Evolutionary conservation across 2,797 vertebrate genomes (phyloP), one percentile per base, ranked within the genome.

Genomic region (Lates japonicus): DNA sequence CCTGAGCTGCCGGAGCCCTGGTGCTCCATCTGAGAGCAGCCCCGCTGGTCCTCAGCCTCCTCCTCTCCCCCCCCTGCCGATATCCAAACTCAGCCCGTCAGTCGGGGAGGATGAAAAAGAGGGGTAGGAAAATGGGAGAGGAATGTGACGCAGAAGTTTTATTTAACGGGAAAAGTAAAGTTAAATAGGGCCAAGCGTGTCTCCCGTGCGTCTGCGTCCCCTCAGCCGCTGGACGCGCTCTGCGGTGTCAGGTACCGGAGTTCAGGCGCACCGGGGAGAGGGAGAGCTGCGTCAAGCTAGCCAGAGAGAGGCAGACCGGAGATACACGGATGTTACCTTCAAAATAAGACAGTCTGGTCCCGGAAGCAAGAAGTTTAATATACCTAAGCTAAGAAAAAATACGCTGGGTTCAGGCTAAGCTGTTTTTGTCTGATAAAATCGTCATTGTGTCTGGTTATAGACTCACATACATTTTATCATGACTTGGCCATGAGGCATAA

Each of bases 21-120:
- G 49, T 82, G 90, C 89, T 93, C 94, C 93, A 94, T 94, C 89
- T 82, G 90, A 79, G 84, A 87, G 92, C 90, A 87, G 89, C 87
- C 41, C 84, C 88, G 81, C 52, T 63, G 80, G 70, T 91, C 81
- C 85, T 84, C 81, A 19, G 74, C 84, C 80, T 86, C 85, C 82
- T 44, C 60, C 66, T 67, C 59, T 74, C 46, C 60, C 65, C 69
- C 59, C 76, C 48, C 41, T 29, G 57, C 70, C 44, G 75, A 63
- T 81, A 90, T 92, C 89, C 92, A 90, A 93, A 91, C 89, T 92
- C 88, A 84, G 78, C 76, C 89, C 78, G 66, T 44, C 80, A 72
- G 80, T 55, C 49, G 61, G 64, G 13, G 13, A 59, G 72, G 79
- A 74, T 35, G 29, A 29, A 20, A n/a, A 71, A 25, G 6, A 11